Percentiles rank a stretch among this genome's conserved stretches.
Conservation (phyloP, 2,888 invertebrate species). For the Cremastinae sp. region DNA sequence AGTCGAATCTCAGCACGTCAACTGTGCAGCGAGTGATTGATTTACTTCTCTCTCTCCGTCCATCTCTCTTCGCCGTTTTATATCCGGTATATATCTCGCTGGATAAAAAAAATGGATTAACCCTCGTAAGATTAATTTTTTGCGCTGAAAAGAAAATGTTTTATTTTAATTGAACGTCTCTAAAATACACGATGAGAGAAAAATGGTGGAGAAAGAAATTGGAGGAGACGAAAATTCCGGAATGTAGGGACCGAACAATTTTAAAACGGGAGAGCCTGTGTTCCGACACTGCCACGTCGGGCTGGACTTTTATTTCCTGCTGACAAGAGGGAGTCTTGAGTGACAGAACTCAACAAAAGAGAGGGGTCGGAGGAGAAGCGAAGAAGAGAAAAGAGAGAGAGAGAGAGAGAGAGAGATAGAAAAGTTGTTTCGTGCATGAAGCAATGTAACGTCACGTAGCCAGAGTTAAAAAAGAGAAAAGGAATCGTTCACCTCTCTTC, state of each 20-base stretch:
- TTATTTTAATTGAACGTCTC: background rate
- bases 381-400: constrained; percentile 21
- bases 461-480: constrained; percentile 19
- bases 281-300: constrained; percentile 14
- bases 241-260: constrained; percentile 16
- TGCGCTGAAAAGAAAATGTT: background rate
- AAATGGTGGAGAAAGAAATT: background rate
- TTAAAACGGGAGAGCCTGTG: constrained; percentile 15
- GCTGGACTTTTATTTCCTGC: constrained; percentile 59
- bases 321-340: constrained; percentile 60
- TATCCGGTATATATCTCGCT: constrained; percentile 13
- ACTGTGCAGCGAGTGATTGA: constrained; percentile 73
- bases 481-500: constrained; percentile 42
- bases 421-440: constrained; percentile 14
- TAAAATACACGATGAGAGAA: background rate
- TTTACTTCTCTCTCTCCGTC: constrained; percentile 70
- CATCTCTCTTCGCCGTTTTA: constrained; percentile 63
- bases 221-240: background rate
- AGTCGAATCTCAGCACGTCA: constrained; percentile 76
- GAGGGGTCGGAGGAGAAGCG: background rate
- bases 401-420: constrained; percentile 17
- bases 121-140: background rate
- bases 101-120: constrained; percentile 2
- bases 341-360: constrained; percentile 64
- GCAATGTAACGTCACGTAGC: constrained; percentile 40